Conservation (phyloP, 92 coral and sea anemone species). For the Diadumene lineata region DNA sequence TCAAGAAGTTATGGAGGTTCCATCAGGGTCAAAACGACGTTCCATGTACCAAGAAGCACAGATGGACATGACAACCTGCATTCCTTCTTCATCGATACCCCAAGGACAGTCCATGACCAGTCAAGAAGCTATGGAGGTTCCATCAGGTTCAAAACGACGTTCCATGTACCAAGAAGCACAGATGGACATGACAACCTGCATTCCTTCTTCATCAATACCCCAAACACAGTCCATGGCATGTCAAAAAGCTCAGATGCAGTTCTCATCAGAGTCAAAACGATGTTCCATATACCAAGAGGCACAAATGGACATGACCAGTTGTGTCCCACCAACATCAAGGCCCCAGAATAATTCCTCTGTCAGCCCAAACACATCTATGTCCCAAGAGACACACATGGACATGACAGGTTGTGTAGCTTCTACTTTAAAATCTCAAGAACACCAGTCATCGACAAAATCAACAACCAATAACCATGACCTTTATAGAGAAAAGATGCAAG, state of each 20-base stretch:
- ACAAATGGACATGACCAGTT: conserved; percentile 15
- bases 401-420: conserved; percentile 21
- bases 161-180: neutral
- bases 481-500: neutral
- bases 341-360: neutral
- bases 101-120: neutral
- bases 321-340: conserved; percentile 11
- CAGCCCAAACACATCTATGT: too few relatives aligned
- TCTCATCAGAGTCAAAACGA: neutral
- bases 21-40: neutral
- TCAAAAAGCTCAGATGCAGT: neutral
- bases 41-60: conserved; percentile 9
- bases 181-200: conserved; percentile 25
- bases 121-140: conserved; percentile 8
- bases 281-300: neutral
- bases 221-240: neutral
- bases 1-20: conserved; percentile 9
- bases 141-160: neutral
- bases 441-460: too few relatives aligned
- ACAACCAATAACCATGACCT: neutral
- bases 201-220: neutral
- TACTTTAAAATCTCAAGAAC: neutral
- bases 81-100: conserved; percentile 7
- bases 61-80: conserved; percentile 25
- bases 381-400: conserved; percentile 6